These are phyloP conservation scores for Campylorhamphus procurvoides DNA, from an alignment of 2,113 vertebrate species.

Conservation along the genomic window DNA sequence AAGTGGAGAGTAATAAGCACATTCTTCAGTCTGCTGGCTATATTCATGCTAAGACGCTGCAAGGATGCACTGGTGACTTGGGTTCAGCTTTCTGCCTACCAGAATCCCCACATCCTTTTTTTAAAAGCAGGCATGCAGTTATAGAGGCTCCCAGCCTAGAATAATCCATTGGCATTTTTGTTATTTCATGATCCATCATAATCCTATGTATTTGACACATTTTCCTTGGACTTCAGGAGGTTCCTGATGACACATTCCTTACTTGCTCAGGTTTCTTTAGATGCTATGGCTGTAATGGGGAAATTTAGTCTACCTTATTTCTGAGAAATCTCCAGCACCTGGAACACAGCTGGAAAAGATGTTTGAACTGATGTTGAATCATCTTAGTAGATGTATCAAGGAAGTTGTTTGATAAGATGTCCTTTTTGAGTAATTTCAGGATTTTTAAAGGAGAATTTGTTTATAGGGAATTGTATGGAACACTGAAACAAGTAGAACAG, in stretches of 20 bases:
- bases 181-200: background rate
- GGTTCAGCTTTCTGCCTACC: background rate
- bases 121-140: background rate
- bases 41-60: accelerated
- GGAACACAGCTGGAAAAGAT: background rate
- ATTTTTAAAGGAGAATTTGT: background rate
- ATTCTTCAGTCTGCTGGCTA: background rate
- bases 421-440: background rate
- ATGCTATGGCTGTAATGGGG: background rate
- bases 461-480: background rate
- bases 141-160: background rate
- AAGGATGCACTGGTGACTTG: background rate
- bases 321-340: background rate
- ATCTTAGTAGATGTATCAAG: background rate
- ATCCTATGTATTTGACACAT: background rate
- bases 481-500: background rate
- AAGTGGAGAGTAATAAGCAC: background rate
- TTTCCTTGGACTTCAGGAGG: background rate
- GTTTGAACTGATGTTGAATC: background rate
- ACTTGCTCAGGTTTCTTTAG: background rate
- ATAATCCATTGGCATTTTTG: background rate
- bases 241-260: background rate
- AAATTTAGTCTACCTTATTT: background rate
- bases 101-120: background rate
- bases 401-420: background rate